Evolutionary conservation across 2,113 vertebrate genomes (phyloP), one percentile per base, ranked within the genome.

Genomic region (Callithrix jacchus): DNA sequence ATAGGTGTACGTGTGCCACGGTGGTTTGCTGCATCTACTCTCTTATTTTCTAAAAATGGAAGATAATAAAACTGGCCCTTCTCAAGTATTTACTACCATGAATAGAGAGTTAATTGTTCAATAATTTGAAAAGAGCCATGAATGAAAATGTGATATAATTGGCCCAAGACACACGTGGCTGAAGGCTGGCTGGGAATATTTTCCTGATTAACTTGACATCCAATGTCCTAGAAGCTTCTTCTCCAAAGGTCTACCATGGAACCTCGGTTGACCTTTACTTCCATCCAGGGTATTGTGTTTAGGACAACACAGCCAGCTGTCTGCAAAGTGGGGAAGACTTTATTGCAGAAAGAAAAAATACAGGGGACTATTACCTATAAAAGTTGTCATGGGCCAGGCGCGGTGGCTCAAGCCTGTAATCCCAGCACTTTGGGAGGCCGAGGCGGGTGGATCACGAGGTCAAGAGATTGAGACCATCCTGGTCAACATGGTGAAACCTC

Each of bases 31-130:
- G 25, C 14, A 27, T 30, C 49, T 71, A 56, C 30, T 87, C 35
- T 89, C 71, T 92, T 90, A 20, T 40, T 77, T 54, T 88, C 79
- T 95, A 64, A 91, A 95, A 91, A 66, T 6, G 25, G 11, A 16
- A 64, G 73, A 86, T n/a, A 73, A 87, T 49, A 79, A 58, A 66
- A 49, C 18, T 73, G 83, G 42, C 70, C 49, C 13, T 87, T 27
- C 23, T 61, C 17, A 32, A 42, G 77, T 45, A 73, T 86, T 87
- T 76, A 45, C 42, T 80, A 37, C 61, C 27, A 32, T 27, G 52
- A 77, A 94, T 54, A 96, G 89, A 94, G 74, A 92, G 66, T 35
- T 70, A 64, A 61, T 54, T 93, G 74, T 96, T 83, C n/a, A 11
- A 8, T 71, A 80, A 90, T 97, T 74, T 81, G 87, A 89, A 95